Conservation (phyloP, 2,888 invertebrate species). For the Dynastes hyllus region DNA sequence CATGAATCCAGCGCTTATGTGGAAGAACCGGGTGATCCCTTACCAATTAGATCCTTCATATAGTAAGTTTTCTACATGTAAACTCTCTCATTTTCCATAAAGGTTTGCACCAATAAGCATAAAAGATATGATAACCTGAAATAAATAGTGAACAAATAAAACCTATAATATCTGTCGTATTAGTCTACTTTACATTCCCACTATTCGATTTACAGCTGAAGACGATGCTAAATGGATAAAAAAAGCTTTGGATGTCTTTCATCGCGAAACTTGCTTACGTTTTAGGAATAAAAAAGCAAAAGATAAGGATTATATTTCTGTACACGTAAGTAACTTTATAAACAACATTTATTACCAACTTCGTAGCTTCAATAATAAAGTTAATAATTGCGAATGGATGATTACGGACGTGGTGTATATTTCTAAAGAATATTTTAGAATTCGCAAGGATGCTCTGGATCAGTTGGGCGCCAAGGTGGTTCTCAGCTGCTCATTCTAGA, state of each 20-base stretch:
- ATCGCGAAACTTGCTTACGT: slow-evolving; percentile 41
- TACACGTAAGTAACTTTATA: slow-evolving; percentile 36
- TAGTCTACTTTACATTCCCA: too few relatives aligned
- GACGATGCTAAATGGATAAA: slow-evolving; percentile 35
- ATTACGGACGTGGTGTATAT: too few relatives aligned
- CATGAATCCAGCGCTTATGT: slow-evolving; percentile 2
- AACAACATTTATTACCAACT: neutral
- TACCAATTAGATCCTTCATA: slow-evolving; percentile 50
- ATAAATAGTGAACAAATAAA: too few relatives aligned
- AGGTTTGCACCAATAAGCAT: too few relatives aligned
- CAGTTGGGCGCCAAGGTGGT: slow-evolving; percentile 52
- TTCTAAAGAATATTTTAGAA: too few relatives aligned
- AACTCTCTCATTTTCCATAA: too few relatives aligned
- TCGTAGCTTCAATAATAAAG: slow-evolving; percentile 27
- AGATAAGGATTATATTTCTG: slow-evolving; percentile 47
- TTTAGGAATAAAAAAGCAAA: slow-evolving; percentile 28
- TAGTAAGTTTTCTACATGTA: slow-evolving; percentile 34
- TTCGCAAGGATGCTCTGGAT: slow-evolving; percentile 51
- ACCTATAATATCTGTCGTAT: too few relatives aligned
- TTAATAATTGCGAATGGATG: neutral
- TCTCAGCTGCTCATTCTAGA: slow-evolving; percentile 51
- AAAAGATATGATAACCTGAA: too few relatives aligned
- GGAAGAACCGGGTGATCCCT: slow-evolving; percentile 52
- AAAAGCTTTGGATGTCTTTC: slow-evolving; percentile 33
- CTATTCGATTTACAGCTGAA: too few relatives aligned